A percentile compares a stretch with the other conserved stretches of the same genome.
Conservation (phyloP, 2,113 vertebrate species). For the Gallinago paraguaiae region DNA sequence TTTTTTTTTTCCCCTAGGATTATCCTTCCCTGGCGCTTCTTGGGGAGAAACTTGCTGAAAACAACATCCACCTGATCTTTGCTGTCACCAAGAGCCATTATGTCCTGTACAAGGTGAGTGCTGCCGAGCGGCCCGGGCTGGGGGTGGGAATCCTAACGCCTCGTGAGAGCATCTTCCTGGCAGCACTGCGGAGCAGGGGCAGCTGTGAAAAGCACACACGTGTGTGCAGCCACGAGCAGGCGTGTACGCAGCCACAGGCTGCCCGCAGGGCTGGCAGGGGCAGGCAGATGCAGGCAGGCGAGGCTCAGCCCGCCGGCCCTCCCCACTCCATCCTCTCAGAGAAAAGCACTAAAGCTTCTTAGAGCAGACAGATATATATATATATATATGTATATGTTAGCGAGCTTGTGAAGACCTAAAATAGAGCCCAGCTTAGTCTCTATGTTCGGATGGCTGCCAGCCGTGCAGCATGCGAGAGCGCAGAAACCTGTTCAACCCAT, state of each 20-base stretch:
- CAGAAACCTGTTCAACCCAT: conserved; percentile 43
- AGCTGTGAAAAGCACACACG: neutral
- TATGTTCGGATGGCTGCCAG: conserved; percentile 15
- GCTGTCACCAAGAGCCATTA: conserved; percentile 93
- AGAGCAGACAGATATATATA: conserved; percentile 18
- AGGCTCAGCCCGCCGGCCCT: neutral
- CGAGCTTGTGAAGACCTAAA: conserved; percentile 26
- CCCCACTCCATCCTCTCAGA: neutral
- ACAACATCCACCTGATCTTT: conserved; percentile 97
- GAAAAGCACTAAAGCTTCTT: conserved; percentile 42
- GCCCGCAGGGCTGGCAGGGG: neutral
- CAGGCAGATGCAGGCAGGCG: neutral
- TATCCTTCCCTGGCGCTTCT: conserved; percentile 95
- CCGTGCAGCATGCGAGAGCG: neutral
- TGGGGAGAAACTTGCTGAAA: conserved; percentile 94
- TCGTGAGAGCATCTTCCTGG: neutral
- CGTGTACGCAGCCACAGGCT: neutral
- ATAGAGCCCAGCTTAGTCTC: conserved; percentile 45
- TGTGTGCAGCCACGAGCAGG: neutral
- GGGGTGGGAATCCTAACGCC: neutral
- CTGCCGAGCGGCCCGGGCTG: accelerated
- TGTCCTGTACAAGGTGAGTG: conserved; percentile 90
- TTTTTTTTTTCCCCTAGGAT: conserved; percentile 75
- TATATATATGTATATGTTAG: neutral
- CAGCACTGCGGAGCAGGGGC: neutral